A percentile compares a stretch with the other conserved stretches of the same genome.
Conservation (phyloP, 2,888 invertebrate species). For the Agonopterix arenella region DNA sequence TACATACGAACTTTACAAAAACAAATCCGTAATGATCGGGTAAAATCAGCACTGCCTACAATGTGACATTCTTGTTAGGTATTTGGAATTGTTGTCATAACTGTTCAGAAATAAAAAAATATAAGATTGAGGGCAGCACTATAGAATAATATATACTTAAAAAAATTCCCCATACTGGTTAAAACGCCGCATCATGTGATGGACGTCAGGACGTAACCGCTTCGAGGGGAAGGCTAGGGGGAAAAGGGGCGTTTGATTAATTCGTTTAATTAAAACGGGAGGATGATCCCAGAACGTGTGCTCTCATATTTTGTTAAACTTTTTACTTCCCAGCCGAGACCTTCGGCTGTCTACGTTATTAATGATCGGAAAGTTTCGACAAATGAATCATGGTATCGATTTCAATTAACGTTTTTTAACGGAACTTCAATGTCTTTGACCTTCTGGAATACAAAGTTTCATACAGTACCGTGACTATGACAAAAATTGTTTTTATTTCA, state of each 20-base stretch:
- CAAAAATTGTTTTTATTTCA: too few relatives aligned
- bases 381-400: not conserved
- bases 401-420: not conserved
- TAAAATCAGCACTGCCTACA: too few relatives aligned
- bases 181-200: constrained; percentile 9
- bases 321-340: constrained; percentile 6
- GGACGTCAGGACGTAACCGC: constrained; percentile 6
- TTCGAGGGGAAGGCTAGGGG: constrained; percentile 3
- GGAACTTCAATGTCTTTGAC: too few relatives aligned
- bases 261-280: constrained; percentile 42
- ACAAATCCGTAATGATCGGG: too few relatives aligned
- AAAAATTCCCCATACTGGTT: constrained; percentile 3
- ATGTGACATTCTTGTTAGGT: too few relatives aligned
- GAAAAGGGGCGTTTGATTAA: constrained; percentile 32
- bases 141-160: too few relatives aligned
- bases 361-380: not conserved
- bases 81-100: too few relatives aligned
- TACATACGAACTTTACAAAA: too few relatives aligned
- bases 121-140: too few relatives aligned
- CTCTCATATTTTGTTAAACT: constrained; percentile 22
- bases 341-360: not conserved
- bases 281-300: constrained; percentile 5
- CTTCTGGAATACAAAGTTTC: too few relatives aligned
- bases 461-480: too few relatives aligned
- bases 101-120: constrained; percentile 1